phyloP scores from a whole-genome alignment of 2,797 vertebrate species.

The Eulemur coronatus region DNA sequence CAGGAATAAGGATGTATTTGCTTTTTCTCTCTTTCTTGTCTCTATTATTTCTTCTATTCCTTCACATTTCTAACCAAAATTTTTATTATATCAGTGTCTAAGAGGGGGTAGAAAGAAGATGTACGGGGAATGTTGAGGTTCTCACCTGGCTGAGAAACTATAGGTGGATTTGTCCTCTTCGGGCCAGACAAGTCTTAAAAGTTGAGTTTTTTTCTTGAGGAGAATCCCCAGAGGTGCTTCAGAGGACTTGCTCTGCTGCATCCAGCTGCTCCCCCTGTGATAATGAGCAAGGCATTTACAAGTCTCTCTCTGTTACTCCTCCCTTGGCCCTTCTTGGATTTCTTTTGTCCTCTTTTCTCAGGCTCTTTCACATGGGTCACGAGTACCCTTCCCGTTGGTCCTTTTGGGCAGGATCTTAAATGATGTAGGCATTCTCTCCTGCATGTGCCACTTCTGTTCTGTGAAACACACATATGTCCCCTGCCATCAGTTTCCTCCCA shows the following conservation, averaged over 20 bases:
- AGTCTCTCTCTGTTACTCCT: neutral
- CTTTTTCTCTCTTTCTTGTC: neutral
- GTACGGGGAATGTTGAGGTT: neutral
- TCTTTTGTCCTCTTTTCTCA: neutral
- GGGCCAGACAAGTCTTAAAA: neutral
- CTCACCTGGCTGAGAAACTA: neutral
- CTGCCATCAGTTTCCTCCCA: neutral
- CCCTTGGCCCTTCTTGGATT: neutral
- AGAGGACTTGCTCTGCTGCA: no score
- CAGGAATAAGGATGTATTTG: neutral
- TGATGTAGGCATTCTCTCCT: neutral
- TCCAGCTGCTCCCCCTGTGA: neutral
- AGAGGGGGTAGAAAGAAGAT: neutral
- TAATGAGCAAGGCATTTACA: neutral
- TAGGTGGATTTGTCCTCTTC: neutral
- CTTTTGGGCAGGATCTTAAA: neutral
- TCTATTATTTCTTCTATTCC: neutral
- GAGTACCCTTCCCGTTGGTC: neutral
- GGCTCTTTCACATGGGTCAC: neutral
- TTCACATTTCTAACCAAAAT: neutral
- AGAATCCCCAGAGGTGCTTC: neutral
- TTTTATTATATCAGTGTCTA: neutral
- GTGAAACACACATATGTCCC: neutral
- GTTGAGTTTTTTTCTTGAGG: neutral
- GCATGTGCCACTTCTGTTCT: neutral